A percentile compares a stretch with the other conserved stretches of the same genome.
Evolutionary conservation across 1,140 invertebrate genomes (phyloP).

Genomic region (Papilio dardanus): DNA sequence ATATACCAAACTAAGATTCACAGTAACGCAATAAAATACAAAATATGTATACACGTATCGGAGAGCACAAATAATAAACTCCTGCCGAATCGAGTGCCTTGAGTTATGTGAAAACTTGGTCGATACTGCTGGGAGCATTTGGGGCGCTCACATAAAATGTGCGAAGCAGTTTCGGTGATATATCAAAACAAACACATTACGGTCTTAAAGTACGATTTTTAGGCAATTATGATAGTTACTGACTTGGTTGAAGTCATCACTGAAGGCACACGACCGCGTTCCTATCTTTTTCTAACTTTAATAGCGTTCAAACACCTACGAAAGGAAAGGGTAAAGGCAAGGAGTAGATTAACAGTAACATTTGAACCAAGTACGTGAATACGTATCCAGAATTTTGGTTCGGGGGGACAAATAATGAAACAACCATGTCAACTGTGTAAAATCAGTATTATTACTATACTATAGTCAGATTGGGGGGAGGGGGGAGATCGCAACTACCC

Average conservation of each 20-base stretch:
- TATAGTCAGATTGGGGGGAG: too few species aligned
- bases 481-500: too few species aligned
- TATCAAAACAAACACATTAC: constrained; percentile 20
- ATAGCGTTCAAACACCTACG: neutral
- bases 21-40: constrained; percentile 61
- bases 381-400: too few species aligned
- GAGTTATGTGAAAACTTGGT: constrained; percentile 77
- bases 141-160: constrained; percentile 47
- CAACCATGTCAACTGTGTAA: too few species aligned
- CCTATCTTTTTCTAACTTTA: neutral
- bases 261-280: neutral
- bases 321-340: too few species aligned
- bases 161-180: constrained; percentile 42
- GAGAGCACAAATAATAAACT: constrained; percentile 74
- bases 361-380: too few species aligned
- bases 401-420: too few species aligned
- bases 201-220: neutral
- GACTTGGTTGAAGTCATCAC: neutral
- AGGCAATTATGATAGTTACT: neutral
- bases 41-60: constrained; percentile 65
- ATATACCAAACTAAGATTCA: constrained; percentile 60
- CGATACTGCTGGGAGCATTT: constrained; percentile 57
- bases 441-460: too few species aligned
- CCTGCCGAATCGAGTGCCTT: constrained; percentile 75
- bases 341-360: too few species aligned